phyloP scores from a whole-genome alignment of 1,140 invertebrate species.

The Drosophila albomicans region DNA sequence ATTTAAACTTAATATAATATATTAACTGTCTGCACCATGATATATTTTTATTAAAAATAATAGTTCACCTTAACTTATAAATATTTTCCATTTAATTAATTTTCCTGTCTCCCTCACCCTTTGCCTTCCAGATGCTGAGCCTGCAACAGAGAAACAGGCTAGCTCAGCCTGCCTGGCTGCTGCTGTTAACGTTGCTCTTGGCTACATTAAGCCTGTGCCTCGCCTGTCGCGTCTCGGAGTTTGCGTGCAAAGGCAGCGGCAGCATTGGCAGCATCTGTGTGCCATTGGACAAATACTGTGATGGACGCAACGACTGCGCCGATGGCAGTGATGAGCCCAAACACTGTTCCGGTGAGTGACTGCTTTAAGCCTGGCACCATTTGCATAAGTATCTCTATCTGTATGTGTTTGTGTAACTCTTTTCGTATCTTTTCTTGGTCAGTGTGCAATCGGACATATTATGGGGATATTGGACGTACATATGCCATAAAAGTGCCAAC shows the following conservation, averaged over 20 bases:
- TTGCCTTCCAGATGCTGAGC: constrained; percentile 32
- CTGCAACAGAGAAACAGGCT: not conserved
- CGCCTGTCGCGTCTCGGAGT: constrained; percentile 92
- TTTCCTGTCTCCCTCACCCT: not conserved
- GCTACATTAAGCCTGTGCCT: constrained; percentile 62
- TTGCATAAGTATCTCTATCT: not conserved
- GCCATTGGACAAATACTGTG: constrained; percentile 93
- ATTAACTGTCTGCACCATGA: too few species aligned
- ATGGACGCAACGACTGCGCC: constrained; percentile 92
- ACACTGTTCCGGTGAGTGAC: constrained; percentile 90
- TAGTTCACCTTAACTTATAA: too few species aligned
- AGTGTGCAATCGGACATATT: constrained; percentile 95
- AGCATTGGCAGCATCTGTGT: constrained; percentile 89
- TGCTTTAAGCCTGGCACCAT: constrained; percentile 3
- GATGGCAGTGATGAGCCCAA: constrained; percentile 93
- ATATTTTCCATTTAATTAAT: not conserved
- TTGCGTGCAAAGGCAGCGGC: constrained; percentile 90
- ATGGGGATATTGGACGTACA: constrained; percentile 93
- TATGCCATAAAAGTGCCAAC: constrained; percentile 91
- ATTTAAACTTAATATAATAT: too few species aligned
- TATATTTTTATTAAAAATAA: too few species aligned
- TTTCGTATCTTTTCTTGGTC: constrained; percentile 48
- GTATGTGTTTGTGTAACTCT: not conserved
- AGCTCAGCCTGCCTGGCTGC: constrained; percentile 39
- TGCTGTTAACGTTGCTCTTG: constrained; percentile 48